Evolutionary conservation across 2,797 vertebrate species (phyloP).

Genomic region (Danio tinwini): DNA sequence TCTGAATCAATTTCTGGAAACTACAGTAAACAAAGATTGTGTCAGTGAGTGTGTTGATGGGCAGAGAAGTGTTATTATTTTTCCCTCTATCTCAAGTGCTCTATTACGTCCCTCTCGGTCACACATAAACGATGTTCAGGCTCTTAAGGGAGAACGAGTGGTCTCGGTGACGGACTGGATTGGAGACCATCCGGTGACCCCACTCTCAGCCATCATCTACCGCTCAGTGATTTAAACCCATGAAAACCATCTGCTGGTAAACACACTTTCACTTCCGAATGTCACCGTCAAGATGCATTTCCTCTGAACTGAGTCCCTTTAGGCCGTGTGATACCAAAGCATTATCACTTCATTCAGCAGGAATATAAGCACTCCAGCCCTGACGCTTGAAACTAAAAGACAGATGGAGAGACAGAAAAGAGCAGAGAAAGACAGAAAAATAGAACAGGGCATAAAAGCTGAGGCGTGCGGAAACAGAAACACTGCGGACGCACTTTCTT

Average conservation of each 20-base stretch:
- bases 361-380: slow-evolving; percentile 46
- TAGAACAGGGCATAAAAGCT: slow-evolving; percentile 20
- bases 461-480: slow-evolving; percentile 21
- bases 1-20: slow-evolving; percentile 38
- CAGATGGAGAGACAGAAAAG: slow-evolving; percentile 17
- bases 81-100: slow-evolving; percentile 12
- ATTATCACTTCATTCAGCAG: slow-evolving; percentile 46
- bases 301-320: slow-evolving; percentile 39
- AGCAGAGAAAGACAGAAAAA: neutral
- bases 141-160: slow-evolving; percentile 13
- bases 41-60: slow-evolving; percentile 31
- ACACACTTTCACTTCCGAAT: slow-evolving; percentile 33
- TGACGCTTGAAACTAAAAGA: slow-evolving; percentile 40
- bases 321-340: slow-evolving; percentile 19
- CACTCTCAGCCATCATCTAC: slow-evolving; percentile 15
- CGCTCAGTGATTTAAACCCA: slow-evolving; percentile 47
- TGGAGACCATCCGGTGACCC: slow-evolving; percentile 18
- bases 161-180: slow-evolving; percentile 9
- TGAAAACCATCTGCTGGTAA: slow-evolving; percentile 22
- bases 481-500: slow-evolving; percentile 22
- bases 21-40: slow-evolving; percentile 41
- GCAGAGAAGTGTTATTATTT: slow-evolving; percentile 34
- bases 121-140: neutral
- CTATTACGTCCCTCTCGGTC: neutral
- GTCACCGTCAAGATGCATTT: slow-evolving; percentile 22